A percentile compares a stretch with the other conserved stretches of the same genome.
Conservation (phyloP, 2,888 invertebrate species). For the Dyspetes luteomarginatus region DNA sequence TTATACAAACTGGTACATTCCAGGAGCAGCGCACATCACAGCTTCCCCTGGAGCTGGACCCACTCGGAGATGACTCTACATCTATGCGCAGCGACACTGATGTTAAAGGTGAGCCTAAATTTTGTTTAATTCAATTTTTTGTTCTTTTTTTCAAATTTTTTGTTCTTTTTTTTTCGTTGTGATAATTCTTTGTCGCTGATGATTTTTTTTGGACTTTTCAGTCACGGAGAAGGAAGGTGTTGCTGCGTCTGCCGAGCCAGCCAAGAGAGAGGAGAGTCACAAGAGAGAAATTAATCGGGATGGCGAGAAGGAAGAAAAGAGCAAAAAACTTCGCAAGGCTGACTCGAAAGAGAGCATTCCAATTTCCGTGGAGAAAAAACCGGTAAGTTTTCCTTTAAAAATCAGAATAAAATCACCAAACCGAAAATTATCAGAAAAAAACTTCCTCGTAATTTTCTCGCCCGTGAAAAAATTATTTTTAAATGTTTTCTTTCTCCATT, state of each 20-base stretch:
- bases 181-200: background rate
- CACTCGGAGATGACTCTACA: conserved; percentile 91
- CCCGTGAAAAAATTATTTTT: too few relatives aligned
- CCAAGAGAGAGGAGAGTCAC: conserved; percentile 81
- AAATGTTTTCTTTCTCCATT: too few relatives aligned
- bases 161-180: conserved; percentile 16
- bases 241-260: conserved; percentile 78
- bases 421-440: too few relatives aligned
- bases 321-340: conserved; percentile 82
- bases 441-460: background rate
- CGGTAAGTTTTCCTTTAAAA: conserved; percentile 70
- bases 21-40: conserved; percentile 96
- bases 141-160: conserved; percentile 11
- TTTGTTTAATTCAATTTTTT: too few relatives aligned
- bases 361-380: conserved; percentile 80
- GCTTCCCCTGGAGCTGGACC: conserved; percentile 94
- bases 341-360: conserved; percentile 82
- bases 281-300: conserved; percentile 82
- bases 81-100: conserved; percentile 93
- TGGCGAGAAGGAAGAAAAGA: conserved; percentile 81
- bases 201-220: conserved; percentile 72
- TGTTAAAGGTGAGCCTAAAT: conserved; percentile 88
- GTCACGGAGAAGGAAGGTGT: conserved; percentile 83
- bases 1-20: conserved; percentile 75
- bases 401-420: background rate